A percentile compares a stretch with the other conserved stretches of the same genome.
Evolutionary conservation across 2,888 invertebrate species (phyloP).

Genomic region (Oligia strigilis): DNA sequence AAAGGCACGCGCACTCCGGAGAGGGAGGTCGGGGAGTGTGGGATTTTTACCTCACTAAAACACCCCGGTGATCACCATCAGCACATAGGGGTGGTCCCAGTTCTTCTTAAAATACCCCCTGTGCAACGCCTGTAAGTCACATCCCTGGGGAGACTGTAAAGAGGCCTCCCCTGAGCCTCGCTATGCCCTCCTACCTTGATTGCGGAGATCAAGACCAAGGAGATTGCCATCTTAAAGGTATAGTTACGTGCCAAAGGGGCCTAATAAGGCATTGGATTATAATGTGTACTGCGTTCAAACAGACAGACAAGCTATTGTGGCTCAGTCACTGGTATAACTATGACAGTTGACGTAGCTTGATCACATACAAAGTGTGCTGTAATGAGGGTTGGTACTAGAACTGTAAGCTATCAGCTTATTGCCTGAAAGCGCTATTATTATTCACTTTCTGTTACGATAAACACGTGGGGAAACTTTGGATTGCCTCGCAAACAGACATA

Average conservation of each 20-base stretch:
- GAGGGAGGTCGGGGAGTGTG: too few species aligned
- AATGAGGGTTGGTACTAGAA: not conserved
- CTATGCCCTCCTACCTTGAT: too few species aligned
- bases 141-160: too few species aligned
- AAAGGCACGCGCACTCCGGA: too few species aligned
- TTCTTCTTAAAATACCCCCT: too few species aligned
- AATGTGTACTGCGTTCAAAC: not conserved
- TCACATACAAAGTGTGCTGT: slow-evolving; percentile 1
- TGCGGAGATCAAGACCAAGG: too few species aligned
- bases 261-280: slow-evolving; percentile 4
- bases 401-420: not conserved
- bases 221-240: too few species aligned
- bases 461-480: not conserved
- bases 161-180: too few species aligned
- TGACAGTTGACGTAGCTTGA: slow-evolving; percentile 4
- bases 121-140: too few species aligned
- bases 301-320: not conserved
- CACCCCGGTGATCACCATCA: too few species aligned
- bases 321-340: not conserved
- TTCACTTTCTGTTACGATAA: not conserved
- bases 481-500: not conserved
- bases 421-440: not conserved
- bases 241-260: not conserved
- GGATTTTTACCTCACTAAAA: too few species aligned
- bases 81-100: too few species aligned